phyloP scores from a whole-genome alignment of 1,140 invertebrate species.

The Eumeta japonica region DNA sequence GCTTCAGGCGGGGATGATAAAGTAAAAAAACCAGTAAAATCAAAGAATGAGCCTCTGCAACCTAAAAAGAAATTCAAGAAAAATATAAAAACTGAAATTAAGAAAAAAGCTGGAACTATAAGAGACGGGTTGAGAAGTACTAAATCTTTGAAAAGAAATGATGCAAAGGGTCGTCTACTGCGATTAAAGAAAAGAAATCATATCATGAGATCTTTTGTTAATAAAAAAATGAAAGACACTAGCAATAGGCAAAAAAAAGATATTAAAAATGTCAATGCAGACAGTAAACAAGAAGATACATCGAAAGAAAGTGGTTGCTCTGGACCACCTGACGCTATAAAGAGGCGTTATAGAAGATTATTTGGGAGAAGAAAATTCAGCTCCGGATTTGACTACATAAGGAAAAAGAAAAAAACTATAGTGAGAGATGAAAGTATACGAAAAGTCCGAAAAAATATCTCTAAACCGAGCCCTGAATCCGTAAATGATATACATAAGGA shows the following conservation, averaged over 20 bases:
- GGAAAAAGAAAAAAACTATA: constrained; percentile 75
- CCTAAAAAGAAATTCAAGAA: constrained; percentile 41
- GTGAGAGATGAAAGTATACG: constrained; percentile 36
- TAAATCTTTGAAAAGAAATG: constrained; percentile 60
- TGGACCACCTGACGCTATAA: constrained; percentile 24
- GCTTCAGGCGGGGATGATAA: constrained; percentile 49
- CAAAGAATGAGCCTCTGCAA: constrained; percentile 15
- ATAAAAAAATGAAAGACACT: constrained; percentile 41
- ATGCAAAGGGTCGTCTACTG: constrained; percentile 59
- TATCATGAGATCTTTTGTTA: constrained; percentile 55
- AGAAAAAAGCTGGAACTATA: constrained; percentile 50
- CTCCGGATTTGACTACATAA: constrained; percentile 81
- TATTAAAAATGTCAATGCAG: too few species aligned
- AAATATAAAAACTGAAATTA: constrained; percentile 34
- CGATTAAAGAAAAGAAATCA: constrained; percentile 59
- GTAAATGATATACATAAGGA: constrained; percentile 79
- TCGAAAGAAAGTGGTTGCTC: constrained; percentile 27
- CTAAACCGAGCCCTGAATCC: constrained; percentile 64
- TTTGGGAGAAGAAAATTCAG: constrained; percentile 55
- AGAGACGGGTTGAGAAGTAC: constrained; percentile 60
- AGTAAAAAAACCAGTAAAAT: constrained; percentile 3
- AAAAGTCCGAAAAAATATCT: constrained; percentile 41
- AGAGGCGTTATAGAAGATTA: constrained; percentile 46
- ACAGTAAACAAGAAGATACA: constrained; percentile 40
- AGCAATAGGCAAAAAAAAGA: constrained; percentile 33